These are phyloP conservation scores for Chirona hameri DNA, from an alignment of 2,888 invertebrate species.

Conservation along the genomic window DNA sequence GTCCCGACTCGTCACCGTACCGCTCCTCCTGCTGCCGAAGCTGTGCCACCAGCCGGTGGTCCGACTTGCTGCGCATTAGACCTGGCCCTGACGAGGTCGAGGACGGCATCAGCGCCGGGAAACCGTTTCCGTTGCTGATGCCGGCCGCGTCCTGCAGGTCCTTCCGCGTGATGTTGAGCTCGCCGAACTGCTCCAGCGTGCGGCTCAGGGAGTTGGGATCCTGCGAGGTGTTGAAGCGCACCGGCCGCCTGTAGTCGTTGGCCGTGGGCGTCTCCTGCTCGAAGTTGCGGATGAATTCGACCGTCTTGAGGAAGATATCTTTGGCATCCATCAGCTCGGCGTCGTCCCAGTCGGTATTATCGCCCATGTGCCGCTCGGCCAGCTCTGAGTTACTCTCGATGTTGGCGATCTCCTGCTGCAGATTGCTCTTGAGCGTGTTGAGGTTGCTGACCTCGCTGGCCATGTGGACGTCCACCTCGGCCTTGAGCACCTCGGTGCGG, in stretches of 20 bases:
- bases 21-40: slow-evolving; percentile 72
- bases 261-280: slow-evolving; percentile 73
- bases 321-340: slow-evolving; percentile 91
- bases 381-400: slow-evolving; percentile 95
- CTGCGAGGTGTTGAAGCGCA: slow-evolving; percentile 80
- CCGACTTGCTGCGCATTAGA: slow-evolving; percentile 87
- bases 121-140: slow-evolving; percentile 34
- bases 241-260: slow-evolving; percentile 73
- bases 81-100: slow-evolving; percentile 50
- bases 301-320: slow-evolving; percentile 91
- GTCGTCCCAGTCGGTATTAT: slow-evolving; percentile 78
- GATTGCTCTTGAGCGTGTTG: slow-evolving; percentile 82
- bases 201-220: slow-evolving; percentile 80
- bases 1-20: slow-evolving; percentile 57
- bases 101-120: slow-evolving; percentile 32
- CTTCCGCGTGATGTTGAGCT: slow-evolving; percentile 70
- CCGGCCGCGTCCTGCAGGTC: slow-evolving; percentile 31
- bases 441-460: slow-evolving; percentile 81
- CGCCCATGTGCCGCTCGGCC: slow-evolving; percentile 66
- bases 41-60: slow-evolving; percentile 82
- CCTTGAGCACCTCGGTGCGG: slow-evolving; percentile 75
- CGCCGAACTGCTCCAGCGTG: slow-evolving; percentile 84
- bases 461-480: slow-evolving; percentile 74
- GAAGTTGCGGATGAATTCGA: slow-evolving; percentile 88
- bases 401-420: slow-evolving; percentile 91